Base-by-base conservation (phyloP, 2,888 invertebrate species). In the Trissolcus japonicus region DNA sequence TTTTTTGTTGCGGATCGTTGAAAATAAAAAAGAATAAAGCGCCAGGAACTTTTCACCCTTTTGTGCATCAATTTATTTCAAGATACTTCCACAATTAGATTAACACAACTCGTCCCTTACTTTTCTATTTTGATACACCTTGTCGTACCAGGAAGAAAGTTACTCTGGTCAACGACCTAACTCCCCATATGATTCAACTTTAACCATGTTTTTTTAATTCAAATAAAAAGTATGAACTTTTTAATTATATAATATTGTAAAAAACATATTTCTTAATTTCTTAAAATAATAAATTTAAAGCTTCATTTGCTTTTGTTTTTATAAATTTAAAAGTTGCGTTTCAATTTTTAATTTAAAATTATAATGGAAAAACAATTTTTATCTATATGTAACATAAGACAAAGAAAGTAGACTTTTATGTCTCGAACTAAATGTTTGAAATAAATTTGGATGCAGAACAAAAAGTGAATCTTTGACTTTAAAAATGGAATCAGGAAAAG, bases 91-190 rank as follows among this genome's bases (percentile, higher is more conserved):
- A 63, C 51, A 62, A 71, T 57, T 71, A 59, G 71, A 57, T 17
- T 59, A 63, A 61, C 55, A 63, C 43, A 29, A 63, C 57, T n/a
- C 19, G 14, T 19, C 57, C 55, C 54, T 57, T 72, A 72, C 65
- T 72, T 60, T 65, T 72, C 72, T 63, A 72, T 72, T 72, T 72
- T n/a, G 65, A 72, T 72, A 59, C 65, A 65, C 72, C 72, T 72
- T 65, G 65, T 65, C 54, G 55, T 59, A 72, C 65, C 60, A 72
- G 72, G 72, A 72, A 72, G 65, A 72, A 53, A 16, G 21, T 35
- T 48, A 17, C 40, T 60, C 65, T 54, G 72, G 72, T 19, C 72
- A 72, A 65, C 48, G 72, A 72, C 72, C 72, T 46, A 63, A 16
- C 59, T 61, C 62, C 62, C 61, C 43, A 11, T 35, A 55, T 61